Conservation (phyloP, 2,113 vertebrate genomes). For the Piprites chloris region DNA sequence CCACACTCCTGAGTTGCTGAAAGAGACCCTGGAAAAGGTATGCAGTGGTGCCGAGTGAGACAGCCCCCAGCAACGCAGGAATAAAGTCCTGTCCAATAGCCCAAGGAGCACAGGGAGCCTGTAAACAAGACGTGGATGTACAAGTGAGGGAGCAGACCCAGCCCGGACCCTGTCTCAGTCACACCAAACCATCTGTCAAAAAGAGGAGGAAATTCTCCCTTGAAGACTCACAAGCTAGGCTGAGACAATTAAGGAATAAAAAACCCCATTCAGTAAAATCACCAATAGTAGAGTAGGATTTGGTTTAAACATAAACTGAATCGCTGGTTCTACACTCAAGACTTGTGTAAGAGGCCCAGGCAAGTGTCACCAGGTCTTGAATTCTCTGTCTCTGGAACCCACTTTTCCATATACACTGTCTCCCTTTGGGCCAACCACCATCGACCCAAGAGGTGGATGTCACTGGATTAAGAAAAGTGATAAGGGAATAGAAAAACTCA, state of each 20-base stretch:
- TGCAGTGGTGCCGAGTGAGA: background rate
- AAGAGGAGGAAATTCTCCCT: background rate
- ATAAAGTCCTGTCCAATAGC: background rate
- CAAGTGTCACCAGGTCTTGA: background rate
- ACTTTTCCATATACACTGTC: background rate
- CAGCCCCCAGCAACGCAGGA: background rate
- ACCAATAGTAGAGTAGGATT: background rate
- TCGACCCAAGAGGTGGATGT: constrained; percentile 11
- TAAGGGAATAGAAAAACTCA: constrained; percentile 60
- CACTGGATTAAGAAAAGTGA: background rate
- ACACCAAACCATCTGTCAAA: background rate
- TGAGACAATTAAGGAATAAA: background rate
- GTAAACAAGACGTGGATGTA: rapidly evolving
- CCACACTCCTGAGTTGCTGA: background rate
- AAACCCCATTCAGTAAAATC: background rate
- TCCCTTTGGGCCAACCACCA: constrained; percentile 2
- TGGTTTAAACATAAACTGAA: background rate
- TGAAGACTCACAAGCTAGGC: background rate
- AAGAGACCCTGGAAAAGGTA: background rate
- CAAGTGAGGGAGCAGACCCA: background rate
- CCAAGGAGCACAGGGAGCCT: rapidly evolving
- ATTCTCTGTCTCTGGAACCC: background rate
- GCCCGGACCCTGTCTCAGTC: background rate
- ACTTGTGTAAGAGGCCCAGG: background rate
- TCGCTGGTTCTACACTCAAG: background rate